A percentile compares a stretch with the other conserved stretches of the same genome.
Evolutionary conservation across 2,113 vertebrate species (phyloP).

Genomic region (Tauraco erythrolophus): DNA sequence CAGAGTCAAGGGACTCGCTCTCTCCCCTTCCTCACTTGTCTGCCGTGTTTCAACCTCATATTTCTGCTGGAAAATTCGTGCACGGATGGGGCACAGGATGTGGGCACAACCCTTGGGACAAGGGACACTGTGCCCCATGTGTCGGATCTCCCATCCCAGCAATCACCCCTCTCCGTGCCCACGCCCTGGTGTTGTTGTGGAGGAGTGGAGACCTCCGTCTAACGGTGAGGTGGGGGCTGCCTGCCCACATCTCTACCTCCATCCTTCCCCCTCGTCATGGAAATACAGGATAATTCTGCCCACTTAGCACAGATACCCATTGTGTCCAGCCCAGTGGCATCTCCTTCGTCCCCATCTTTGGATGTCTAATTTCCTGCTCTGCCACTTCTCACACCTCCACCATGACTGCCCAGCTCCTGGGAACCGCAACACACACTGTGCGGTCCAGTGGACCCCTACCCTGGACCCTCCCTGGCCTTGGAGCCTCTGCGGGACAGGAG

Average conservation of each 20-base stretch:
- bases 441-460: background rate
- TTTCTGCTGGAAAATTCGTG: background rate
- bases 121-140: background rate
- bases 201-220: background rate
- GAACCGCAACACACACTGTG: background rate
- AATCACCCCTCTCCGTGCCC: background rate
- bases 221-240: background rate
- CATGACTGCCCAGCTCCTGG: rapidly evolving
- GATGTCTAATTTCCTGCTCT: background rate
- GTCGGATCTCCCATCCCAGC: background rate
- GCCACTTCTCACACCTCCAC: background rate
- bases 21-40: background rate
- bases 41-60: rapidly evolving
- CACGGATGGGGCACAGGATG: rapidly evolving
- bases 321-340: background rate
- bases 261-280: background rate
- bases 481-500: background rate
- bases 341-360: background rate
- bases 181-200: rapidly evolving
- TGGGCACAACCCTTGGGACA: background rate
- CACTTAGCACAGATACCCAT: rapidly evolving
- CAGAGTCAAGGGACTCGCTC: background rate
- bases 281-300: background rate
- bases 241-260: background rate
- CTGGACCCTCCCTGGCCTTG: rapidly evolving